phyloP scores from a whole-genome alignment of 2,888 invertebrate genomes.

The Hoplodrina ambigua region DNA sequence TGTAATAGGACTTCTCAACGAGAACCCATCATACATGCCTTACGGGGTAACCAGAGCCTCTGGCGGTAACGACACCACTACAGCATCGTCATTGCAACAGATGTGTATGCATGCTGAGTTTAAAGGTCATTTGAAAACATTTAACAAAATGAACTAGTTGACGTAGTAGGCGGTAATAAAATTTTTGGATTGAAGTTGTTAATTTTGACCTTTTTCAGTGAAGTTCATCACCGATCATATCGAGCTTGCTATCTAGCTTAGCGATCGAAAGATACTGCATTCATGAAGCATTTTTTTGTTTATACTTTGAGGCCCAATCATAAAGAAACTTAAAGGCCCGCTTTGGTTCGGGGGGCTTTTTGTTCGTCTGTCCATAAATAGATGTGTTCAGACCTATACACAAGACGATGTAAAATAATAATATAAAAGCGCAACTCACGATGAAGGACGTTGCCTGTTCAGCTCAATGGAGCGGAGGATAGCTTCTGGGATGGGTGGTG shows the following conservation, averaged over 20 bases:
- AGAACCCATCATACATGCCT: slow-evolving; percentile 25
- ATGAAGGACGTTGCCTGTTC: slow-evolving; percentile 78
- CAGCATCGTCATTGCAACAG: slow-evolving; percentile 26
- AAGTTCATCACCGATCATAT: neutral
- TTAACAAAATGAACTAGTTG: slow-evolving; percentile 8
- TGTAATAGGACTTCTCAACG: slow-evolving; percentile 24
- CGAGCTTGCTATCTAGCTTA: neutral
- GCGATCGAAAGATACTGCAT: too few relatives aligned
- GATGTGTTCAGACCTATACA: neutral
- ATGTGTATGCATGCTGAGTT: neutral
- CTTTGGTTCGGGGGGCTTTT: too few relatives aligned
- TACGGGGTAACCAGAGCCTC: slow-evolving; percentile 36
- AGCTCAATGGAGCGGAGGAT: slow-evolving; percentile 86
- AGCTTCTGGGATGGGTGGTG: slow-evolving; percentile 90
- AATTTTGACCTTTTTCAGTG: neutral
- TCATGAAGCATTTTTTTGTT: neutral
- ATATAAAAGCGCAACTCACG: slow-evolving; percentile 70
- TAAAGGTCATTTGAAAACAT: slow-evolving; percentile 22
- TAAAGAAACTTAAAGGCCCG: neutral
- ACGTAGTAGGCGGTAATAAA: neutral
- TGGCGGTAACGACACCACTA: slow-evolving; percentile 39
- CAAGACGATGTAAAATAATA: neutral
- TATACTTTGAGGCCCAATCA: neutral
- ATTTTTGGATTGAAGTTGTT: neutral
- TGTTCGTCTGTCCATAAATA: neutral